Evolutionary conservation across 92 coral and sea anemone species (phyloP), one percentile per base, ranked within the genome.

Genomic region (Galaxea fascicularis): DNA sequence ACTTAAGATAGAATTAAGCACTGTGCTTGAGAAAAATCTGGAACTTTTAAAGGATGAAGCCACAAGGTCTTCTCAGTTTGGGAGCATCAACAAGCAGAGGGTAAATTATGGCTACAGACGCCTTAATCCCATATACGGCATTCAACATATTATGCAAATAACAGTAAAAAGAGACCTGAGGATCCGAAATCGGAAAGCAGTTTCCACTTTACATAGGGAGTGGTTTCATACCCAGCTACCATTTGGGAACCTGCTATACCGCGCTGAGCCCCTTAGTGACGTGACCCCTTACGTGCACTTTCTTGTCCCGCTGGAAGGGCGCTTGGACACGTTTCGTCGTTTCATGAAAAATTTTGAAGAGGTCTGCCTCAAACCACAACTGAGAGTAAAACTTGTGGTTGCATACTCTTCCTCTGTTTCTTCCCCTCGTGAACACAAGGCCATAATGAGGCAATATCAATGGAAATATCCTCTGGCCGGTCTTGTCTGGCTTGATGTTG

Each of bases 301-400:
- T 72, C 89, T 93, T 76, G 91, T 95, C 8, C 98, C 98, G 4
- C 80, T 95, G 39, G 89, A 92, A 17, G 98, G 97, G 14, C 91
- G 96, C 11, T 77, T 91, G 60, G 54, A 77, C 13, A 95, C 96
- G 21, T 95, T 95, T 84, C 98, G 93, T 18, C 86, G 97, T 13
- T 95, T 95, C 66, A 89, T 95, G 89, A 87, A 87, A 21, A 94
- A 83, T 53, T 95, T 95, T 51, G 97, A 95, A 85, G 69, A 85
- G 22, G 95, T 94, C 54, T 94, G 94, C 66, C 94, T 95, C 83
- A 92, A 89, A 65, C 84, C 70, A 58, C 88, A 73, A 8, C 92
- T 89, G 74, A 89, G 80, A 49, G 97, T 95, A 12, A 95, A 93
- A 51, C 92, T 95, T 54, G 82, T 91, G 16, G 94, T 95, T 4